Base-by-base conservation (phyloP, 2,797 vertebrate genomes). In the Miichthys miiuy region DNA sequence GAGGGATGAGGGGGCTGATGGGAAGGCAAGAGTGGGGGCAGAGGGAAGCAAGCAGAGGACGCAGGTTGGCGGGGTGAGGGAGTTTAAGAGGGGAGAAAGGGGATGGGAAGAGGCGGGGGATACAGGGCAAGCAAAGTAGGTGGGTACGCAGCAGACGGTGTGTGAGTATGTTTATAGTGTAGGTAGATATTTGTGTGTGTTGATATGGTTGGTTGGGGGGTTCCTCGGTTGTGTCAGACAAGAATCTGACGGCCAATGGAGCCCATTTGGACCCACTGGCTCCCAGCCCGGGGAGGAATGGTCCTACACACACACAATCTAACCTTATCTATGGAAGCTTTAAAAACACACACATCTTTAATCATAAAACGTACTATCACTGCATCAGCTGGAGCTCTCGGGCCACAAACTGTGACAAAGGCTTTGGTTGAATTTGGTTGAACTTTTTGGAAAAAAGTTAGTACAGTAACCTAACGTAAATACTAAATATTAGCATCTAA, bases 201-300 rank as follows among this genome's bases (percentile, higher is more conserved):
- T 20, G 3, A 55, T 1, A 27, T 12, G 61, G 76, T 4, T 42
- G 3, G 20, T 5, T 60, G 55, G 30, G 67, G 63, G 72, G 72
- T n/a, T 44, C 64, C 65, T 81, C 88, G 81, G 90, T 93, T 87
- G 85, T 96, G 96, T 96, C 95, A 96, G 89, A 92, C 95, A 96
- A 93, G 95, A 97, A 97, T 96, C 95, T 95, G 96, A 95, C 93
- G 64, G 92, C 73, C 96, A 95, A 96, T 93, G 60, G 92, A 95
- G 94, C 92, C 94, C 96, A 96, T 96, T 95, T 96, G 96, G 95
- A 95, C 87, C 76, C 25, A 89, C 84, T 76, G 84, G 87, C 90
- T 85, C 41, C 4, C 6, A 56, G 86, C 88, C 82, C 34, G 21
- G 38, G 68, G 64, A 77, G 80, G 61, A 69, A 66, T 68, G 65